Evolutionary conservation across 2,797 vertebrate genomes (phyloP).

Genomic region (Gymnodraco acuticeps): DNA sequence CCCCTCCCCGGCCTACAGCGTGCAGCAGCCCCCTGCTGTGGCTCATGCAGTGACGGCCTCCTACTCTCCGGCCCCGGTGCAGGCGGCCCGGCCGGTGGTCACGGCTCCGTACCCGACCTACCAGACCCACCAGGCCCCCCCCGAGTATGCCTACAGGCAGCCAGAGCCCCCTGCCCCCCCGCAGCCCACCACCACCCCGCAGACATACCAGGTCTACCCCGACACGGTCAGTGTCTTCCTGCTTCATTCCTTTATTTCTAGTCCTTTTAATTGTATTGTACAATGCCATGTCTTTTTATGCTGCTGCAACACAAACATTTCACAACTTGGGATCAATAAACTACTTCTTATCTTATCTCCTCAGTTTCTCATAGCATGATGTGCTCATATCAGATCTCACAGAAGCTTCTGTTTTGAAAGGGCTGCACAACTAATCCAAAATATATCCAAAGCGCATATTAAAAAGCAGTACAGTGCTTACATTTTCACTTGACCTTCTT

Average conservation of each 20-base stretch:
- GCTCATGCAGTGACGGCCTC: constrained; percentile 79
- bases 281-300: too few relatives aligned
- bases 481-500: too few relatives aligned
- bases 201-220: constrained; percentile 86
- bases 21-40: constrained; percentile 75
- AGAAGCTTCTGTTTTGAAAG: too few relatives aligned
- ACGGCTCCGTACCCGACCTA: constrained; percentile 73
- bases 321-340: too few relatives aligned
- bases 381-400: too few relatives aligned
- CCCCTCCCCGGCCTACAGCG: constrained; percentile 79
- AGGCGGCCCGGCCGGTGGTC: constrained; percentile 70
- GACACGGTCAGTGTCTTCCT: constrained; percentile 78
- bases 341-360: too few relatives aligned
- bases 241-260: constrained; percentile 33
- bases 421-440: too few relatives aligned
- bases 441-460: too few relatives aligned
- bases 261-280: too few relatives aligned
- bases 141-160: constrained; percentile 78
- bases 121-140: constrained; percentile 79
- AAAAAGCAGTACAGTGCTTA: too few relatives aligned
- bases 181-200: constrained; percentile 82
- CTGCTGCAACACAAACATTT: too few relatives aligned
- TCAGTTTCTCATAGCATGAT: too few relatives aligned
- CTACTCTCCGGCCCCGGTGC: constrained; percentile 76
- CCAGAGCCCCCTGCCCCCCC: constrained; percentile 76